These are phyloP conservation scores for Pristionchus japonicus DNA, from an alignment of 2,888 invertebrate genomes.

Conservation along the genomic window DNA sequence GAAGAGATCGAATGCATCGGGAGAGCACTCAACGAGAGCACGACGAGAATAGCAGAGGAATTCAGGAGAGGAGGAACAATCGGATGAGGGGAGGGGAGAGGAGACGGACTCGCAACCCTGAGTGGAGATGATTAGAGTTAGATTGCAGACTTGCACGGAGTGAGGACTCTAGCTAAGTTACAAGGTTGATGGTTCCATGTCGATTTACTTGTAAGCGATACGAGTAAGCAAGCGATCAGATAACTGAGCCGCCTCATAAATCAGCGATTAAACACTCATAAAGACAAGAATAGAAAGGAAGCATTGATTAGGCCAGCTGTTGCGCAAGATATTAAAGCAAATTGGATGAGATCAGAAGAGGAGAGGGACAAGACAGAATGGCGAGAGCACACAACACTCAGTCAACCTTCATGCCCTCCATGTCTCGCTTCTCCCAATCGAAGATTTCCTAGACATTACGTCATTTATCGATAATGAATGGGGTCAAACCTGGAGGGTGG, in stretches of 20 bases:
- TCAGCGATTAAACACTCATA: neutral
- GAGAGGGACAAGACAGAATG: neutral
- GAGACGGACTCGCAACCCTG: slow-evolving; percentile 21
- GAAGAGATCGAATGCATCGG: slow-evolving; percentile 47
- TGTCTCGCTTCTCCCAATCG: slow-evolving; percentile 39
- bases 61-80: slow-evolving; percentile 37
- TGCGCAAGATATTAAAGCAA: slow-evolving; percentile 5
- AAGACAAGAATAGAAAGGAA: neutral
- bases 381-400: neutral
- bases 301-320: neutral
- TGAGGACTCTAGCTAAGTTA: neutral
- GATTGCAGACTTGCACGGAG: neutral
- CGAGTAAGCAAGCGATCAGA: neutral
- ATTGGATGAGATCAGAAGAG: neutral
- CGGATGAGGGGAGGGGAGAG: neutral
- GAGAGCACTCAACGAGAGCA: slow-evolving; percentile 38
- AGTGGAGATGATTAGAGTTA: neutral
- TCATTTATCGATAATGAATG: neutral
- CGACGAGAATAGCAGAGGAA: slow-evolving; percentile 31
- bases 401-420: slow-evolving; percentile 40
- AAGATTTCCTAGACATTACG: slow-evolving; percentile 5
- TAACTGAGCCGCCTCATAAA: neutral
- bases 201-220: neutral
- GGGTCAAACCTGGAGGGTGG: slow-evolving; percentile 18
- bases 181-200: neutral